Conservation (phyloP, 2,113 vertebrate species). For the Saguinus imperator region DNA sequence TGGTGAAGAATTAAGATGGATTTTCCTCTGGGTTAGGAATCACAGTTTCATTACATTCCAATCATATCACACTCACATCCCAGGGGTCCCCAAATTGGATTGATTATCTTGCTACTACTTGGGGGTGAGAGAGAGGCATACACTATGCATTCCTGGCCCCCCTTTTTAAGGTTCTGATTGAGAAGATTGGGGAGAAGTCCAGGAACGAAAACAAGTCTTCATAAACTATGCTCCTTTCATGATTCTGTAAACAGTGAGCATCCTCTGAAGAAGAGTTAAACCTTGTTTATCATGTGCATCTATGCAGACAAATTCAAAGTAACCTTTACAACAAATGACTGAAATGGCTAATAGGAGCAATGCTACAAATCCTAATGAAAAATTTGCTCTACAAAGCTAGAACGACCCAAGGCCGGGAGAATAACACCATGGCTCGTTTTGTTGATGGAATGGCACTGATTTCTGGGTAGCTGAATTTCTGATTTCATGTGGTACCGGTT, state of each 20-base stretch:
- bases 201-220: neutral
- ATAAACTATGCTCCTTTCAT: neutral
- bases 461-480: neutral
- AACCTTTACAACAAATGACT: neutral
- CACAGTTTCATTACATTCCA: neutral
- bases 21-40: neutral
- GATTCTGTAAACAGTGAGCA: neutral
- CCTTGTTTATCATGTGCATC: neutral
- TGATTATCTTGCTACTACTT: too few relatives aligned
- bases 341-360: rapidly evolving
- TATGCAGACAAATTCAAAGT: too few relatives aligned
- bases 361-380: neutral
- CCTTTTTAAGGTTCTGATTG: neutral
- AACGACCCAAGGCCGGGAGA: neutral
- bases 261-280: neutral
- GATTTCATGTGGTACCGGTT: neutral
- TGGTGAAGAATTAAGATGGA: neutral
- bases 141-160: neutral
- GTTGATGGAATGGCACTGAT: too few relatives aligned
- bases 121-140: neutral
- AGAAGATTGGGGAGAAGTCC: neutral
- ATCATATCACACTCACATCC: neutral
- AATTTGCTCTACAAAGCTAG: neutral
- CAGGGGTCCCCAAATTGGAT: neutral
- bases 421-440: rapidly evolving